Base-by-base conservation (phyloP, 2,888 invertebrate species). In the Hipparchia sbordonii region DNA sequence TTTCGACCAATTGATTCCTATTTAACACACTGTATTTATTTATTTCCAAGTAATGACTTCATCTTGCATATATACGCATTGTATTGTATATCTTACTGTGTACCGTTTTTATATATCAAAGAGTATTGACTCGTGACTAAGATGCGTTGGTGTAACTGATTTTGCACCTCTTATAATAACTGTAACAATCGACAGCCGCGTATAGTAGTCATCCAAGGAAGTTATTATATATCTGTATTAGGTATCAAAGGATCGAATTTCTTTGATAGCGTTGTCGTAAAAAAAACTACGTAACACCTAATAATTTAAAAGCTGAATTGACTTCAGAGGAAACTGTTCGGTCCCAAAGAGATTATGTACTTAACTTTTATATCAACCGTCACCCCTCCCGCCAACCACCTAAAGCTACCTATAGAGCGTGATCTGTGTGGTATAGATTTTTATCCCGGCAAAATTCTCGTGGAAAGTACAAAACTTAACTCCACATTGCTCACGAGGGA, bases 111-210 rank as follows among this genome's bases (percentile, higher is more conserved):
- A 13, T 56, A 12, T 56, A 39, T 57, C 23, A 62, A 45, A 66
- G 73, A 71, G 69, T 75, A 75, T 71, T 71, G 71, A 75, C 71
- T 72, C 59, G 52, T 61, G 72, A 68, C 48, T 68, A 51, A 68
- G 23, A 9, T 61, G 65, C 56, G 75, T 73, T 61, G 75, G 73
- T 62, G 69, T 67, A 10, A 51, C 54, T 70, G 45, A 75, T 63
- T 70, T 67, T 68, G 46, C 72, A 59, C 10, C 48, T 63, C 54
- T 48, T 13, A 56, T 67, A 48, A 62, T 72, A 74, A 74, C 74
- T 70, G 74, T 74, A 68, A 68, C 57, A 51, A 51, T 51, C 67
- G 48, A 68, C 45, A 45, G 45, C 5, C 46, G 56, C 23, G 23
- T 45, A 67, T 5, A 13, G 9, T n/a, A 62, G 61, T 39, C 61